Percentiles rank a stretch among this genome's conserved stretches.
These are phyloP conservation scores for Toxotes jaculatrix DNA, from an alignment of 2,113 vertebrate species.

Conservation along the genomic window DNA sequence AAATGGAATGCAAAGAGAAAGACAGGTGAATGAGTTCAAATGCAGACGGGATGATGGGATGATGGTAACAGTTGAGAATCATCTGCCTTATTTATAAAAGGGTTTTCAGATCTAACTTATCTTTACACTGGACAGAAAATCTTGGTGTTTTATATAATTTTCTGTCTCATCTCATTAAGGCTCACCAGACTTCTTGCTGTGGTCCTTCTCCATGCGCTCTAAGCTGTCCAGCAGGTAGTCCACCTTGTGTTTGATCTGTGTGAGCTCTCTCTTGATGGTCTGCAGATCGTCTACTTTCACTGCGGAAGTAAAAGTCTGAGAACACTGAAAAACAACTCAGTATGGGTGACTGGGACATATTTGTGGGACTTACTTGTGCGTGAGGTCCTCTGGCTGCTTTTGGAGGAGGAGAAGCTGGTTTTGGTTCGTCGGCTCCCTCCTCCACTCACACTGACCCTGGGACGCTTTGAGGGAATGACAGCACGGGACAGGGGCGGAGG, in stretches of 20 bases:
- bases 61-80: not conserved
- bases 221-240: constrained; percentile 91
- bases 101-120: too few species aligned
- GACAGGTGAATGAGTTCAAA: not conserved
- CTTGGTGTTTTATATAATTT: not conserved
- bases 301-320: constrained; percentile 51
- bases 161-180: too few species aligned
- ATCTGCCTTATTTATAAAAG: too few species aligned
- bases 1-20: not conserved
- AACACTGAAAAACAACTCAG: not conserved
- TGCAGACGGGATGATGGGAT: not conserved
- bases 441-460: constrained; percentile 88
- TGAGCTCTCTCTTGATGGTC: constrained; percentile 91
- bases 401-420: constrained; percentile 90
- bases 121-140: not conserved
- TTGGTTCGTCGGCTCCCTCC: constrained; percentile 88
- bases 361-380: constrained; percentile 78
- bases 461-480: constrained; percentile 88
- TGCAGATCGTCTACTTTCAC: constrained; percentile 91
- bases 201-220: constrained; percentile 90
- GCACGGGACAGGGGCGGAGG: constrained; percentile 88
- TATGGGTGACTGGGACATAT: not conserved
- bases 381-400: constrained; percentile 87
- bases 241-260: constrained; percentile 93
- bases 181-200: constrained; percentile 87